Evolutionary conservation across 2,113 vertebrate species (phyloP).

Genomic region (Callocephalon fimbriatum): DNA sequence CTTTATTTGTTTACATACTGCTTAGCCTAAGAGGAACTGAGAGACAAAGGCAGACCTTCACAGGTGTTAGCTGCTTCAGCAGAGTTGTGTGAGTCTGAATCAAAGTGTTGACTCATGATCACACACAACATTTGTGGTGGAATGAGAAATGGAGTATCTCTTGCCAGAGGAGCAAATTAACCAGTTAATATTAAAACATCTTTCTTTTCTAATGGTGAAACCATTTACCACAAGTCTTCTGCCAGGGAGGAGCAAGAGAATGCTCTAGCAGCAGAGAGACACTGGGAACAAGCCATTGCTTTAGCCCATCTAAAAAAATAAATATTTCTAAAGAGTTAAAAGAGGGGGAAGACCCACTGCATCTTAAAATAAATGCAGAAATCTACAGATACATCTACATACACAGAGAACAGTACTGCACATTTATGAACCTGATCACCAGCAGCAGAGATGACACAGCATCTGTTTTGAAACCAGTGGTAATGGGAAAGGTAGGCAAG

Average conservation of each 20-base stretch:
- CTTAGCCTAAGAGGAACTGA: background rate
- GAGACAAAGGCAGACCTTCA: background rate
- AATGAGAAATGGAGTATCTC: background rate
- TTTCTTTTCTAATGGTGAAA: background rate
- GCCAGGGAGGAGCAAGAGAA: background rate
- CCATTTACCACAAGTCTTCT: background rate
- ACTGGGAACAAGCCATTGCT: background rate
- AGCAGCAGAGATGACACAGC: background rate
- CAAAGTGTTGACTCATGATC: background rate
- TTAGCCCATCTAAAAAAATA: background rate
- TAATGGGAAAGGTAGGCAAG: accelerated
- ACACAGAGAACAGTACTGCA: background rate
- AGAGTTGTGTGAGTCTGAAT: background rate
- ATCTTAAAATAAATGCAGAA: background rate
- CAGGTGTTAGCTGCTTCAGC: background rate
- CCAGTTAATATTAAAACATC: background rate
- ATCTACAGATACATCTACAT: background rate
- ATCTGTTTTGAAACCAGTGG: background rate
- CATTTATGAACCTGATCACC: background rate
- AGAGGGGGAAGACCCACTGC: background rate
- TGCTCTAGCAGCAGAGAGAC: background rate
- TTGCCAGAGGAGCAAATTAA: background rate
- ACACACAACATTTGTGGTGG: background rate
- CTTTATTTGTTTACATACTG: background rate
- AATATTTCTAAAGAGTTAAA: background rate